These are phyloP conservation scores for Cheilosia vulpina DNA, from an alignment of 2,888 invertebrate genomes.

Conservation along the genomic window DNA sequence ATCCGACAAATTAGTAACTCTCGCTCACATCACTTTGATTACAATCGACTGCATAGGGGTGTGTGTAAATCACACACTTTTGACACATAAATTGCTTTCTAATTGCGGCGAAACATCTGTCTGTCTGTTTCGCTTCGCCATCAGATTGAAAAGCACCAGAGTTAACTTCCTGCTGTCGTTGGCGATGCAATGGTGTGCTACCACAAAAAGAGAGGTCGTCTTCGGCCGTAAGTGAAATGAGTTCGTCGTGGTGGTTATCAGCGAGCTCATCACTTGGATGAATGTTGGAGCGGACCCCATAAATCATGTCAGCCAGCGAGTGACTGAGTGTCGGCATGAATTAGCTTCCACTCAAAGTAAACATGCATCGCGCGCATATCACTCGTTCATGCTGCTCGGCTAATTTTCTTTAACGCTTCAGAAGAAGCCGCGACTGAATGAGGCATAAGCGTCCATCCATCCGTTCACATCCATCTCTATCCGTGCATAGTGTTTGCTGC, in stretches of 20 bases:
- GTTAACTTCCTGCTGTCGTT: constrained; percentile 65
- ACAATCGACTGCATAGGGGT: constrained; percentile 14
- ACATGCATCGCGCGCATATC: constrained; percentile 66
- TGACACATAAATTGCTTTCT: constrained; percentile 68
- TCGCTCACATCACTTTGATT: constrained; percentile 34
- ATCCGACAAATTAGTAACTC: constrained; percentile 38
- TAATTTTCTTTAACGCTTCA: constrained; percentile 57
- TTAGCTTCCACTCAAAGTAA: constrained; percentile 72
- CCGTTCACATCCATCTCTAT: constrained; percentile 48
- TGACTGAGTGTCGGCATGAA: constrained; percentile 74
- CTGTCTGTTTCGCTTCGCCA: constrained; percentile 4
- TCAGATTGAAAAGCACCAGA: constrained; percentile 15
- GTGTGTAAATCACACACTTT: constrained; percentile 54
- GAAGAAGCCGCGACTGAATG: constrained; percentile 65
- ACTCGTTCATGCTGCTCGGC: constrained; percentile 61
- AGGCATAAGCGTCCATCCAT: constrained; percentile 54
- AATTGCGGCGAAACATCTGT: constrained; percentile 55
- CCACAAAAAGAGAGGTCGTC: constrained; percentile 45
- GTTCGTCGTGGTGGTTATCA: constrained; percentile 55
- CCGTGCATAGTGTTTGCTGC: constrained; percentile 37
- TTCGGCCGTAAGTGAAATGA: constrained; percentile 51
- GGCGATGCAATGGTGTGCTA: constrained; percentile 1
- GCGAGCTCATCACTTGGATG: constrained; percentile 29
- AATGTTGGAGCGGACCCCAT: constrained; percentile 33
- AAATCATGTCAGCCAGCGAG: constrained; percentile 72